Evolutionary conservation across 2,797 vertebrate genomes (phyloP), one percentile per base, ranked within the genome.

Genomic region (Mormyrus proboscirostris): DNA sequence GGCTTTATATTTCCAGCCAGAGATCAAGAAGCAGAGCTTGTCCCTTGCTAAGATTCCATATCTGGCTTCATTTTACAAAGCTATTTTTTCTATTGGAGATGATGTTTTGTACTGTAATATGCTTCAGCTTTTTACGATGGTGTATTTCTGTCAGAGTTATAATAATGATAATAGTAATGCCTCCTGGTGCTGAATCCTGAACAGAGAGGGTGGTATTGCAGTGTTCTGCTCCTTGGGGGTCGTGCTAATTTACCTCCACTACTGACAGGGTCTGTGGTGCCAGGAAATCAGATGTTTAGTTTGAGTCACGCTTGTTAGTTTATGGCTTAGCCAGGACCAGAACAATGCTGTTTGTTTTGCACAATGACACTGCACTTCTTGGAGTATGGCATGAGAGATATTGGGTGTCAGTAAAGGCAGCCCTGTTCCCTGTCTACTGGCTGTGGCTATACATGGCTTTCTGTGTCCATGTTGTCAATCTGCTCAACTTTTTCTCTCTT

Each of bases 401-500:
- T 47, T 84, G n/a, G 8, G 8, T 50, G 2, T 47, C 3, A 22
- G 82, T n/a, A 47, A 38, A 10, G n/a, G 19, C 86, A 87, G 55
- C 38, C 33, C 16, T 49, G 7, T 33, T n/a, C 38, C 53, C 86
- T 65, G 55, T 38, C 51, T 33, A 16, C 7, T 16, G 51, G 12
- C 38, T 65, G 33, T 0, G 9, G 53, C 38, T 38, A 33, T 62
- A 41, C 14, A 55, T 83, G 55, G 59, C 47, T 88, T 73, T 88
- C 33, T 57, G 69, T 29, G 50, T 44, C 38, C 82, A 12, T 65
- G 29, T 44, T 85, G 6, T 85, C 57, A 14, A 82, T 88, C 79
- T 85, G 49, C 82, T 90, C 85, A 59, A 29, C 49, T 84, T 90
- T 91, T 93, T 90, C 90, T 92, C 90, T 92, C 90, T 92, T 88